Evolutionary conservation across 2,888 invertebrate species (phyloP).

Genomic region (Megalurothrips usitatus): DNA sequence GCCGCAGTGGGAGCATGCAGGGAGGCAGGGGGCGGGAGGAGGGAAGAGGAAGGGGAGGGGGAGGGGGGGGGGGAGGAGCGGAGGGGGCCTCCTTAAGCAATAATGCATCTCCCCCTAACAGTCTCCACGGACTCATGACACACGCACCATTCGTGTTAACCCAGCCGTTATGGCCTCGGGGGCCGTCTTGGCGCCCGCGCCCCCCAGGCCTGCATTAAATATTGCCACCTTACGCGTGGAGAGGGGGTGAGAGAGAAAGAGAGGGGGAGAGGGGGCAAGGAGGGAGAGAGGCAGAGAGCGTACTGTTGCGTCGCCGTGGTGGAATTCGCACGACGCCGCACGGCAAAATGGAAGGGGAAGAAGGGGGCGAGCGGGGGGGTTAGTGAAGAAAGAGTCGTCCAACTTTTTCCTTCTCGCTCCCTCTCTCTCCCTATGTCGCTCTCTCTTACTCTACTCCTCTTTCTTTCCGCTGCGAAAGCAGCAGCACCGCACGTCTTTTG

Average conservation of each 20-base stretch:
- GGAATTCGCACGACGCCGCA: too few species aligned
- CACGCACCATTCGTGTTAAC: slow-evolving; percentile 23
- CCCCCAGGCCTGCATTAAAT: slow-evolving; percentile 2
- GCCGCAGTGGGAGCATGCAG: too few species aligned
- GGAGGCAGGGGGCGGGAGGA: background rate
- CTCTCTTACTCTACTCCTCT: too few species aligned
- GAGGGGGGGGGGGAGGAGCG: background rate
- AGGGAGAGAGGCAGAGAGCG: background rate
- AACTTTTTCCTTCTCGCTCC: too few species aligned
- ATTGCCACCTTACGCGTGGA: slow-evolving; percentile 3
- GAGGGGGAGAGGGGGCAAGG: background rate
- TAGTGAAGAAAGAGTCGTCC: too few species aligned
- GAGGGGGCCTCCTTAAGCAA: background rate
- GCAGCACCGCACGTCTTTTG: too few species aligned
- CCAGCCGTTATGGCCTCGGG: background rate
- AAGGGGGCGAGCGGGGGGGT: too few species aligned
- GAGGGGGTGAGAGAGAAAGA: background rate
- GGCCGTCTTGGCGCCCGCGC: background rate
- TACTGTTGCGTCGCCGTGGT: background rate
- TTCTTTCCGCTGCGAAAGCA: too few species aligned
- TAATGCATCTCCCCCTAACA: slow-evolving; percentile 22
- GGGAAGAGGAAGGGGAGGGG: background rate
- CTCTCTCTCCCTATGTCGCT: too few species aligned
- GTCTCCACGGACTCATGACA: slow-evolving; percentile 22
- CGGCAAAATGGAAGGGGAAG: too few species aligned